Percentiles rank a stretch among this genome's conserved stretches.
Evolutionary conservation across 2,797 vertebrate species (phyloP).

Genomic region (Sternotherus odoratus): DNA sequence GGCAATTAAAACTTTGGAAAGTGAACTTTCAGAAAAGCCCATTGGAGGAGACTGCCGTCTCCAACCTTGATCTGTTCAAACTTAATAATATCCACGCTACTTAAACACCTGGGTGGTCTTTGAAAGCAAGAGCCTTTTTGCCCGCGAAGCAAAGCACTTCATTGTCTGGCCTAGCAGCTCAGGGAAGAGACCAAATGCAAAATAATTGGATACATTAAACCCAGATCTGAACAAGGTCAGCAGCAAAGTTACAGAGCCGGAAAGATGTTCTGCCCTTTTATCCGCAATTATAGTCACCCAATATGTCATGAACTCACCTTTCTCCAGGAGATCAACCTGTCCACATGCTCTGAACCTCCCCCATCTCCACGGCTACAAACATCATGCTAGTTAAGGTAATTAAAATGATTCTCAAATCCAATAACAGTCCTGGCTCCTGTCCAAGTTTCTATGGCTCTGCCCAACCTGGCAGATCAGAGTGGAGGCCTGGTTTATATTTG

Average conservation of each 20-base stretch:
- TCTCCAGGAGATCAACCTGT: not conserved
- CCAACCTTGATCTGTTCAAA: slow-evolving; percentile 21
- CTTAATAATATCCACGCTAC: not conserved
- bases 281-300: not conserved
- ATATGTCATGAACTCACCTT: not conserved
- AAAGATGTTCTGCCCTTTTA: slow-evolving; percentile 36
- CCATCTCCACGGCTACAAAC: not conserved
- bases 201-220: slow-evolving; percentile 31
- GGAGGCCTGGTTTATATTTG: not conserved
- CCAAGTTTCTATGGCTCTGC: not conserved
- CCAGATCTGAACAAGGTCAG: slow-evolving; percentile 29
- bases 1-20: slow-evolving; percentile 40
- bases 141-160: not conserved
- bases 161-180: not conserved
- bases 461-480: not conserved
- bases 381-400: not conserved
- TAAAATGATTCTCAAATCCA: not conserved
- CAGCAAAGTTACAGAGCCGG: not conserved
- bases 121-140: not conserved
- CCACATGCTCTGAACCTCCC: not conserved
- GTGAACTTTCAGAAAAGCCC: not conserved
- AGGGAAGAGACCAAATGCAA: not conserved
- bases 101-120: not conserved
- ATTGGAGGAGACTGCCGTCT: not conserved
- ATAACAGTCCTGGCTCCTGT: not conserved